phyloP scores from a whole-genome alignment of 2,797 vertebrate species.

The Sebastes paucispinis region DNA sequence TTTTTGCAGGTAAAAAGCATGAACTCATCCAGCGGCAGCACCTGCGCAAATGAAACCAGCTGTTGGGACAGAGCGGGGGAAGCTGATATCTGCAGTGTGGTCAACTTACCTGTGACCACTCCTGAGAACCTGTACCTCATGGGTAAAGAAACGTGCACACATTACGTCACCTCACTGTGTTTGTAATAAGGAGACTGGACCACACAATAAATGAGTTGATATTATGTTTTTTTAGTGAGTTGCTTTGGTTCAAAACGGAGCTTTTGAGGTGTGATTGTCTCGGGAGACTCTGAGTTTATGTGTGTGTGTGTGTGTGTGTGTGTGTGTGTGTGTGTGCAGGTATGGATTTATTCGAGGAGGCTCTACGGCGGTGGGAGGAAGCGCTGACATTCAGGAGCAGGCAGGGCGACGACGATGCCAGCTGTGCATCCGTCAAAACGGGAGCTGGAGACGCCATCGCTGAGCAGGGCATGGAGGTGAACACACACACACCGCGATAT shows the following conservation, averaged over 20 bases:
- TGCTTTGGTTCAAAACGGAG: neutral
- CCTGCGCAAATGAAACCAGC: slow-evolving; percentile 88
- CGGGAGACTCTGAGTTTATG: neutral
- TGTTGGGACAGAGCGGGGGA: slow-evolving; percentile 89
- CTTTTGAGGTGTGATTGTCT: neutral
- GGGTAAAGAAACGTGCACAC: slow-evolving; percentile 80
- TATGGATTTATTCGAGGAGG: slow-evolving; percentile 98
- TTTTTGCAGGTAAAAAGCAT: slow-evolving; percentile 87
- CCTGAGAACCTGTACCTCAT: slow-evolving; percentile 98
- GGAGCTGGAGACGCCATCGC: slow-evolving; percentile 92
- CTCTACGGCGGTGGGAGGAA: slow-evolving; percentile 93
- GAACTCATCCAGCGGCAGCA: slow-evolving; percentile 91
- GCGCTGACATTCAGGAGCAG: slow-evolving; percentile 90
- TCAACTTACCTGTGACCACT: slow-evolving; percentile 91
- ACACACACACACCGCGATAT: neutral
- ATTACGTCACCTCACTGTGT: neutral
- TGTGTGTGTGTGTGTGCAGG: slow-evolving; percentile 74
- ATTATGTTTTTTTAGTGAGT: neutral
- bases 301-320: neutral
- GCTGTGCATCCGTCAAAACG: slow-evolving; percentile 86
- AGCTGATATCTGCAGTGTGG: slow-evolving; percentile 85
- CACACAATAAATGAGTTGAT: neutral
- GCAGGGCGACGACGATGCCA: slow-evolving; percentile 87
- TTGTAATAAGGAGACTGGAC: neutral
- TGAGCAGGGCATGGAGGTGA: slow-evolving; percentile 92